phyloP scores from a whole-genome alignment of 2,113 vertebrate genomes.

The Sander lucioperca region DNA sequence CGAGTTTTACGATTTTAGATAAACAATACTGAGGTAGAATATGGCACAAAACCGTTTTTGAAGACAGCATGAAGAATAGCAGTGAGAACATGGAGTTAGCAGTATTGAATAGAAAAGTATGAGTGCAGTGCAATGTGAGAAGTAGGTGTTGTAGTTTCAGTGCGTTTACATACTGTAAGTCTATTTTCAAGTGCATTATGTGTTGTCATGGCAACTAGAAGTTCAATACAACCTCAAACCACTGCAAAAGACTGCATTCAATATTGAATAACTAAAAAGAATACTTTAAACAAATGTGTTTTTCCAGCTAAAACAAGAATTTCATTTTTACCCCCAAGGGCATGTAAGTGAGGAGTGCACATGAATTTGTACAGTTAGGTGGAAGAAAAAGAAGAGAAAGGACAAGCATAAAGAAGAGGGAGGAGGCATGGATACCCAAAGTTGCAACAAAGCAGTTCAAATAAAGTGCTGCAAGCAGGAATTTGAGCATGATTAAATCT shows the following conservation, averaged over 20 bases:
- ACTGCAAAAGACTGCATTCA: slow-evolving; percentile 11
- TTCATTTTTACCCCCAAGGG: slow-evolving; percentile 24
- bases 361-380: slow-evolving; percentile 5
- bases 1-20: background rate
- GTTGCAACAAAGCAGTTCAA: slow-evolving; percentile 12
- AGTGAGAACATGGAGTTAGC: slow-evolving; percentile 1
- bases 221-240: slow-evolving; percentile 12
- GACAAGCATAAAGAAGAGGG: background rate
- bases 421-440: slow-evolving; percentile 11
- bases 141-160: background rate
- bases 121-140: background rate
- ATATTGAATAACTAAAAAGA: background rate
- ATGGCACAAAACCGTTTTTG: background rate
- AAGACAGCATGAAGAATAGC: background rate
- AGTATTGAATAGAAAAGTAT: background rate
- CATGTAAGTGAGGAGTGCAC: background rate
- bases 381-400: slow-evolving; percentile 5
- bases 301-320: slow-evolving; percentile 3
- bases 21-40: slow-evolving; percentile 5
- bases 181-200: slow-evolving; percentile 17
- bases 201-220: slow-evolving; percentile 49
- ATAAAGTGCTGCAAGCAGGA: slow-evolving; percentile 14
- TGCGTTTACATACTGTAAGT: background rate
- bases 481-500: background rate
- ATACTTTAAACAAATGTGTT: slow-evolving; percentile 16